Base-by-base conservation (phyloP, 2,888 invertebrate genomes). In the Parelbella ahira region DNA sequence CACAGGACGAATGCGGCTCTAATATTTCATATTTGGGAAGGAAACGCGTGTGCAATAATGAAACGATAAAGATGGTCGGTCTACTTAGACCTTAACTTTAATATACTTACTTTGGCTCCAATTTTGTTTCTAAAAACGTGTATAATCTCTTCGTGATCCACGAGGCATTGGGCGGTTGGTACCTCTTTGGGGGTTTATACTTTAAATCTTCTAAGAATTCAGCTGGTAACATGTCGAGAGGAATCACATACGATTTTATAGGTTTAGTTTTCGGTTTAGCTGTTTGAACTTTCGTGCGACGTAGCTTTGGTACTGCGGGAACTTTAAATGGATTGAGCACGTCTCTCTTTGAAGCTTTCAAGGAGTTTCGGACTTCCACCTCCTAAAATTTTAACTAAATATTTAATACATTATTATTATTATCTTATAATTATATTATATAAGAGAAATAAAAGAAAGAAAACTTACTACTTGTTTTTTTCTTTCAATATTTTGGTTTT, bases 81-180 rank as follows among this genome's bases (percentile, higher is more conserved):
- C n/a, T n/a, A n/a, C n/a, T n/a, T n/a, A n/a, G n/a, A n/a, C n/a
- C n/a, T n/a, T n/a, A n/a, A 15, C 15, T 15, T 15, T 15, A 15
- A 8, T 9, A 32, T 19, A 60, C 82, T 76, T 54, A 88, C 88
- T 71, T 76, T 0, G 75, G 60, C 37, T 83, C 75, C 24, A 88
- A 48, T 45, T 86, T 87, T 1, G 46, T 63, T 55, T 87, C 83
- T 44, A 88, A 58, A 49, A 55, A 81, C 19, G 73, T 76, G 47
- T 88, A 86, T 33, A 88, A 49, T 25, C 75, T 54, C 28, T 79
- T 78, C 0, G 84, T 87, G 9, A 71, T 69, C 88, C 88, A 88
- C 0, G 80, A 58, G 0, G 82, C 84, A 18, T 75, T 77, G 1
- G 56, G 53, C 0, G 84, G 81, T 27, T 60, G 60, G 47, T 71